These are phyloP conservation scores for Drymodes brunneopygia DNA, from an alignment of 2,113 vertebrate species.

Conservation along the genomic window DNA sequence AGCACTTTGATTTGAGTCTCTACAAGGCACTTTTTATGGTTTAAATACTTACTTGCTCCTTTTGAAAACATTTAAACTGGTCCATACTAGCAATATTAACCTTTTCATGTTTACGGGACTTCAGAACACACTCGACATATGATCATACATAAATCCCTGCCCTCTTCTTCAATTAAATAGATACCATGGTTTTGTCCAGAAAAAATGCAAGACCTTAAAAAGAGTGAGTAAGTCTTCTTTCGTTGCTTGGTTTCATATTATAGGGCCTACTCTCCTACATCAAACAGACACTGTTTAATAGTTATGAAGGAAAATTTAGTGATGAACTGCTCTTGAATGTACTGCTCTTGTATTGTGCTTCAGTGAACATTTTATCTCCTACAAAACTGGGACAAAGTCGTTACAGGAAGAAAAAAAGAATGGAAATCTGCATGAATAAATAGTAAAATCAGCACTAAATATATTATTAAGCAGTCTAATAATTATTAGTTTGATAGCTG, in stretches of 20 bases:
- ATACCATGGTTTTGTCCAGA: neutral
- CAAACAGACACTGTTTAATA: neutral
- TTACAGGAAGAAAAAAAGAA: constrained; percentile 30
- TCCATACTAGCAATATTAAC: neutral
- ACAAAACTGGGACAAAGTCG: constrained; percentile 24
- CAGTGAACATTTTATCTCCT: neutral
- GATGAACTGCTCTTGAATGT: neutral
- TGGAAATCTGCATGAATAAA: constrained; percentile 25
- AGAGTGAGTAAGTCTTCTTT: neutral
- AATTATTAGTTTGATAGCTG: constrained; percentile 56
- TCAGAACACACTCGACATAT: neutral
- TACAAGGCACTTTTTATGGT: neutral
- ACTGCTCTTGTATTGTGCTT: neutral
- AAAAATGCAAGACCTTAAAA: neutral
- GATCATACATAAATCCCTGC: neutral
- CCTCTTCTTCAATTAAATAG: neutral
- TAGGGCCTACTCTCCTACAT: neutral
- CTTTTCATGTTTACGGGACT: neutral
- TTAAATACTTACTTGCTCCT: neutral
- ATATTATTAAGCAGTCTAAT: constrained; percentile 52
- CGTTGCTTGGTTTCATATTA: neutral
- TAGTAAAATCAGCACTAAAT: constrained; percentile 34
- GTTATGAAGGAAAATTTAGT: neutral
- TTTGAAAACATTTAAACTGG: neutral
- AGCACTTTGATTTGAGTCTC: neutral